Base-by-base conservation (phyloP, 2,113 vertebrate species). In the Malaclemys terrapin region DNA sequence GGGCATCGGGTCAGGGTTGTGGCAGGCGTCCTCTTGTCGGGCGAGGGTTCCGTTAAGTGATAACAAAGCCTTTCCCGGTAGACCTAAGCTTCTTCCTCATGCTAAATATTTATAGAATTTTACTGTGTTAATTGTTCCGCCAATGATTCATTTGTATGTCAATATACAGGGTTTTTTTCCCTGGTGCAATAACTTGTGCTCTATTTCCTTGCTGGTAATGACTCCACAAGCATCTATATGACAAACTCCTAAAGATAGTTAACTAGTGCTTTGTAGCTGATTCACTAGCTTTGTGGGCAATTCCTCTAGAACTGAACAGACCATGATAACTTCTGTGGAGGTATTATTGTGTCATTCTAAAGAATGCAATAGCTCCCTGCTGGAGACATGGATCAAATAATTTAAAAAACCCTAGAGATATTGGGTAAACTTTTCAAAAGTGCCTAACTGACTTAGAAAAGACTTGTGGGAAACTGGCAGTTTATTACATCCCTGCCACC, bases 191-290 rank as follows among this genome's bases (percentile, higher is more conserved):
- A 42, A 52, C 81, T 89, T 24, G 42, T 92, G 88, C 50, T 57
- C 62, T 87, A 7, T 94, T 97, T 96, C 97, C 96, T 92, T 97
- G 75, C 88, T 91, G 56, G 54, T 57, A 80, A n/a, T 65, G 31
- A 83, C 50, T 82, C 86, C 89, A 81, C 75, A 80, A 56, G 25
- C 49, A 88, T 2, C n/a, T 27, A 45, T 3, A 2, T 91, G 95
- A 96, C 56, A 88, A 93, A 89, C 62, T 91, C 42, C 81, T 80
- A 82, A 2, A 49, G 83, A 49, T 52, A 25, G n/a, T n/a, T 56
- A 56, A 82, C n/a, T 56, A 42, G n/a, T 45, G 6, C n/a, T 87
- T 69, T 29, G 47, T 45, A 81, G 38, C 50, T 80, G 53, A 38
- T 27, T 72, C 62, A 45, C 53, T 45, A 13, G n/a, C 72, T 88